Conservation (phyloP, 2,113 vertebrate species). For the Mirza zaza region DNA sequence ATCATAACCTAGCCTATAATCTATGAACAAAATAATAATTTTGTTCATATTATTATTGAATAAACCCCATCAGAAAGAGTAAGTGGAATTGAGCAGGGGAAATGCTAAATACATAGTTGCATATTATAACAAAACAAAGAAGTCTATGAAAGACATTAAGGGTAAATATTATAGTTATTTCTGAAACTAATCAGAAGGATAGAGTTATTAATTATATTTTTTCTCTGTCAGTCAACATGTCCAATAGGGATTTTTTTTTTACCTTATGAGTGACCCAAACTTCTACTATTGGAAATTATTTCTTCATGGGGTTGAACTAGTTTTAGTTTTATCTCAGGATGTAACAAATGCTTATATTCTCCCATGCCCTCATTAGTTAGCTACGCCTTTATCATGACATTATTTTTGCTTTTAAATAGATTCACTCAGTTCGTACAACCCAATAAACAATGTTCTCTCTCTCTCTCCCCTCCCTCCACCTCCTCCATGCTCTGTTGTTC, state of each 20-base stretch:
- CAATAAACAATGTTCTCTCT: neutral
- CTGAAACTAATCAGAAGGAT: neutral
- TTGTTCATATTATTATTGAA: no score
- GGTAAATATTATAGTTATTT: neutral
- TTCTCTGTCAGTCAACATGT: neutral
- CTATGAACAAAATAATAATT: neutral
- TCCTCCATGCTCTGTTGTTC: neutral
- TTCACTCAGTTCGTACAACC: neutral
- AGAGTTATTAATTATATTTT: neutral
- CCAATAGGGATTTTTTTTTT: neutral
- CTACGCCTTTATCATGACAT: neutral
- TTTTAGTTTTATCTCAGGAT: neutral
- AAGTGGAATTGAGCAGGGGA: neutral
- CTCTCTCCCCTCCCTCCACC: neutral
- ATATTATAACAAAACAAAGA: neutral
- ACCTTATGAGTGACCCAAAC: neutral
- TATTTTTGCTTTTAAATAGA: neutral
- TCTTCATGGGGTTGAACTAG: neutral
- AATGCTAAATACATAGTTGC: neutral
- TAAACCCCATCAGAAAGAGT: neutral
- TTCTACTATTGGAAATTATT: neutral
- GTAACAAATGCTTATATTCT: neutral
- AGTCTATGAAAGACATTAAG: neutral
- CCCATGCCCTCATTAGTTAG: neutral
- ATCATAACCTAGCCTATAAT: neutral